phyloP scores from a whole-genome alignment of 2,797 vertebrate species.

The Hafferia zeledoni region DNA sequence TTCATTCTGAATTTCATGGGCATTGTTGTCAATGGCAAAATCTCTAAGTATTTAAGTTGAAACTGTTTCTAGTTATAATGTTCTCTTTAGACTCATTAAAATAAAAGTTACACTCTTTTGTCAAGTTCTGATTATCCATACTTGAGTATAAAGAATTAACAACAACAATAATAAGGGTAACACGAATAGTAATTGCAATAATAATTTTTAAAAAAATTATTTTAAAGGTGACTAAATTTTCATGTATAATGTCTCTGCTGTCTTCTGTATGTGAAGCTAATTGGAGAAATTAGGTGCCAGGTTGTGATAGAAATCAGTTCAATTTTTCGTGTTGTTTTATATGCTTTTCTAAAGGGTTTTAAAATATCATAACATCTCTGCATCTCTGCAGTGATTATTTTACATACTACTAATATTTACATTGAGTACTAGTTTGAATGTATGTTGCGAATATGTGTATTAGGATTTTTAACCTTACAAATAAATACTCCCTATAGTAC shows the following conservation, averaged over 20 bases:
- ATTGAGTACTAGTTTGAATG: background rate
- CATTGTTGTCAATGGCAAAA: background rate
- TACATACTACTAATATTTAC: background rate
- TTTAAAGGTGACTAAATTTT: background rate
- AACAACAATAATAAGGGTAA: background rate
- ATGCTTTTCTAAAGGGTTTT: background rate
- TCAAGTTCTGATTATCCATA: background rate
- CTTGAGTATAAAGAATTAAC: background rate
- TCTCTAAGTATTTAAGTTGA: background rate
- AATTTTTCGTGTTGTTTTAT: background rate
- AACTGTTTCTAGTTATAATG: background rate
- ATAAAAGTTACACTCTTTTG: background rate
- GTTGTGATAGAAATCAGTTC: background rate
- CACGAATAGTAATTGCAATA: background rate
- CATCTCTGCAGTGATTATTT: background rate
- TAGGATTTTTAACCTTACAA: background rate
- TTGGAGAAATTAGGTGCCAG: background rate
- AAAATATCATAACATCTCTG: background rate
- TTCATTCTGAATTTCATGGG: background rate
- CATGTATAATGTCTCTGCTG: background rate
- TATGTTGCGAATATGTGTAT: background rate
- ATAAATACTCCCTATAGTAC: background rate
- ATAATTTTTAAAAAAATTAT: background rate
- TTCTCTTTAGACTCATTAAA: background rate
- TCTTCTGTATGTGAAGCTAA: background rate